phyloP scores from a whole-genome alignment of 35 echinoderm and acorn worm genomes.

The Patiria miniata region DNA sequence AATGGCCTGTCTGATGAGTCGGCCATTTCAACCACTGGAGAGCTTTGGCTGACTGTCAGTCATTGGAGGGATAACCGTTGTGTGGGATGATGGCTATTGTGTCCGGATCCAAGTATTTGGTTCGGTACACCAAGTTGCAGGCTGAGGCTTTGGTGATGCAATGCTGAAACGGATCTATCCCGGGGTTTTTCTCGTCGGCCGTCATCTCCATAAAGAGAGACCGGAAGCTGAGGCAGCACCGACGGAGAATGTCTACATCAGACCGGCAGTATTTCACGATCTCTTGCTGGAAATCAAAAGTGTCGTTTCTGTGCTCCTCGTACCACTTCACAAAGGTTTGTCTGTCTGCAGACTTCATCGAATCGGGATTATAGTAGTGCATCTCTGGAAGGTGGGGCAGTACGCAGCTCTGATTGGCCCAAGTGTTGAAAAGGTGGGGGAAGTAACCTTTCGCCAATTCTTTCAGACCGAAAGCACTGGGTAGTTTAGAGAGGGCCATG shows the following conservation, averaged over 20 bases:
- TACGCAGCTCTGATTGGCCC: too few species aligned
- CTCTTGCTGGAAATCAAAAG: not conserved
- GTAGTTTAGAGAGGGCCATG: too few species aligned
- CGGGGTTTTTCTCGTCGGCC: not conserved
- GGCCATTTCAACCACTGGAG: not conserved
- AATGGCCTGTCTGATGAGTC: not conserved
- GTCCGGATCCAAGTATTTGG: not conserved
- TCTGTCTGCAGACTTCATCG: not conserved
- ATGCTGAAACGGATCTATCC: conserved; percentile 44
- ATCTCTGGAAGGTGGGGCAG: not conserved
- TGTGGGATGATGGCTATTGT: conserved; percentile 3
- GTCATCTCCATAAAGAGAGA: conserved; percentile 34
- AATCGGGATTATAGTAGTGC: not conserved
- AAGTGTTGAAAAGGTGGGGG: not conserved
- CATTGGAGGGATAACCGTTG: conserved; percentile 8
- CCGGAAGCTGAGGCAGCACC: conserved; percentile 3
- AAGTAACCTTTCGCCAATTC: too few species aligned
- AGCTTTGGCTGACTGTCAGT: not conserved
- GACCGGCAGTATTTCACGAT: not conserved
- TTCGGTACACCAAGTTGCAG: conserved; percentile 34
- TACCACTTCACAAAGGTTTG: not conserved
- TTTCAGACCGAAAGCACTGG: too few species aligned
- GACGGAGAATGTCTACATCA: conserved; percentile 18
- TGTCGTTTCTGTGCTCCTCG: not conserved
- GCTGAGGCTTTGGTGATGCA: conserved; percentile 33